Conservation (phyloP, 2,888 invertebrate genomes). For the Nephrocerus scutellatus region DNA sequence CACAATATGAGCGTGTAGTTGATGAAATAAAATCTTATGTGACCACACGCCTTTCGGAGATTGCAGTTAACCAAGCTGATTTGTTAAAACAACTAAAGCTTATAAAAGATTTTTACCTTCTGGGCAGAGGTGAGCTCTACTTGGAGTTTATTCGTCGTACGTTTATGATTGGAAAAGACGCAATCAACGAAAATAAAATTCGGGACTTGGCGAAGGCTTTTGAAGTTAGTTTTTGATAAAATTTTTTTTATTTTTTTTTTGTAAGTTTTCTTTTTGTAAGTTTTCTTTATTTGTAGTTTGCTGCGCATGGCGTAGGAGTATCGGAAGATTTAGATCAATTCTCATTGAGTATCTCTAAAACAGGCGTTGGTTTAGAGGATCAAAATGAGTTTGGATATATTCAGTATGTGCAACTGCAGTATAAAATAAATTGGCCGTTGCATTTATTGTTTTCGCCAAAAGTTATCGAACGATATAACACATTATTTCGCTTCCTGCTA, state of each 20-base stretch:
- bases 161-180: constrained; percentile 25
- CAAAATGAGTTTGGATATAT: constrained; percentile 34
- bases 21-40: constrained; percentile 75
- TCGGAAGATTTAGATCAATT: constrained; percentile 43
- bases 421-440: constrained; percentile 81
- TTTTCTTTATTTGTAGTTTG: constrained; percentile 27
- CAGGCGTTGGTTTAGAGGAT: constrained; percentile 22
- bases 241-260: not conserved
- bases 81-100: constrained; percentile 69
- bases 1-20: constrained; percentile 64
- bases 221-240: constrained; percentile 29
- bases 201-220: constrained; percentile 40
- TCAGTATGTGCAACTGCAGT: constrained; percentile 60
- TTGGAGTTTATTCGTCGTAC: constrained; percentile 66
- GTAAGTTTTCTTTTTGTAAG: not conserved
- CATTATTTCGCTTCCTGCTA: constrained; percentile 72
- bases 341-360: constrained; percentile 33
- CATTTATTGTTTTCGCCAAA: constrained; percentile 78
- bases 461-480: constrained; percentile 74
- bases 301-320: constrained; percentile 39
- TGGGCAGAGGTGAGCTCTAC: constrained; percentile 87
- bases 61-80: constrained; percentile 79
- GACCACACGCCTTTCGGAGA: constrained; percentile 75
- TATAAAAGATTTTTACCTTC: constrained; percentile 80
- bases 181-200: constrained; percentile 30